A percentile compares a stretch with the other conserved stretches of the same genome.
Evolutionary conservation across 2,888 invertebrate species (phyloP).

Genomic region (Andrena dorsata): DNA sequence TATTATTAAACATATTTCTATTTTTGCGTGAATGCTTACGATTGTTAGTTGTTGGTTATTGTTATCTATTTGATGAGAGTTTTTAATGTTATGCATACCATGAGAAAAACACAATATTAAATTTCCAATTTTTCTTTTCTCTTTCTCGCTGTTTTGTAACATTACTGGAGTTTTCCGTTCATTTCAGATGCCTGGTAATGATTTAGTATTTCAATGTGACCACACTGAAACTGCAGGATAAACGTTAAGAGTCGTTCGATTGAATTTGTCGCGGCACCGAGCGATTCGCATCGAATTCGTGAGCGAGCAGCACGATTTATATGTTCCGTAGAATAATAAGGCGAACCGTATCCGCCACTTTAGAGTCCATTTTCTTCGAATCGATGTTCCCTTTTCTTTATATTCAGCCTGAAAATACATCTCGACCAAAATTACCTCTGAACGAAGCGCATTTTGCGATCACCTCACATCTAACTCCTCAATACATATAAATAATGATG

Average conservation of each 20-base stretch:
- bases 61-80: slow-evolving; percentile 84
- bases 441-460: slow-evolving; percentile 68
- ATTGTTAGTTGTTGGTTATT: slow-evolving; percentile 84
- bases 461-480: slow-evolving; percentile 73
- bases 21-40: slow-evolving; percentile 83
- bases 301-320: slow-evolving; percentile 25
- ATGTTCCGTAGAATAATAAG: slow-evolving; percentile 32
- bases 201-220: slow-evolving; percentile 47
- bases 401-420: slow-evolving; percentile 49
- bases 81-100: slow-evolving; percentile 82
- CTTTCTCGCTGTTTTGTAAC: slow-evolving; percentile 47
- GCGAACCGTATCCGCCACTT: slow-evolving; percentile 14
- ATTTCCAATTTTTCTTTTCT: slow-evolving; percentile 66
- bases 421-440: slow-evolving; percentile 76
- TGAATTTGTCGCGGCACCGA: slow-evolving; percentile 37
- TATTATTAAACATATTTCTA: slow-evolving; percentile 81
- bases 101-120: slow-evolving; percentile 74
- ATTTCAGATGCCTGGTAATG: slow-evolving; percentile 65
- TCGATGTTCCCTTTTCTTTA: slow-evolving; percentile 48
- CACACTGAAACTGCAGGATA: slow-evolving; percentile 48
- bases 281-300: slow-evolving; percentile 29
- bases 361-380: slow-evolving; percentile 32
- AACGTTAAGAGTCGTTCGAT: slow-evolving; percentile 26
- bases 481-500: slow-evolving; percentile 47
- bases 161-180: slow-evolving; percentile 67